Base-by-base conservation (phyloP, 2,113 vertebrate genomes). In the Apteryx mantelli region DNA sequence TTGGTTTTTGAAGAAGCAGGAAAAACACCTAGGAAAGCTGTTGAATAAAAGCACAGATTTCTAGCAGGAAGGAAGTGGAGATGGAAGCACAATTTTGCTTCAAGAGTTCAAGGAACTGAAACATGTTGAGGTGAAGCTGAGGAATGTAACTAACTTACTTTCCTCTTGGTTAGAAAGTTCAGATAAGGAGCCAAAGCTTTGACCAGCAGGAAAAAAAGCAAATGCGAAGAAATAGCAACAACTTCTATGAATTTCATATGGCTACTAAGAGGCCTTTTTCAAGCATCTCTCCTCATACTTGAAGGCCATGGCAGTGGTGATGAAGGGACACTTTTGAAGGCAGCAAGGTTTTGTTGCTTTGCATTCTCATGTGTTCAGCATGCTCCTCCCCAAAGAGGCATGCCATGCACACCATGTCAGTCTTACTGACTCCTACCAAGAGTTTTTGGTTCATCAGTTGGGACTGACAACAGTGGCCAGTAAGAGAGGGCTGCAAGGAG, bases 381-480 rank as follows among this genome's bases (percentile, higher is more conserved):
- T 7, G 6, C 42, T 83, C 36, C 42, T 48, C 34, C 13, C 32
- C 52, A 1, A 6, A 25, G 5, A 69, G 38, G 38, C 15, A 38
- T 34, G 44, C n/a, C 36, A 38, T 17, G 13, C 0, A 4, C 36
- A 38, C 36, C 36, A 38, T 7, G 36, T 21, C 30, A 20, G 32
- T n/a, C 19, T 34, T 60, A 7, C 0, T 5, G 3, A 10, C 18
- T 40, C 66, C 36, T 48, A 11, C 24, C 8, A 1, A 1, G n/a
- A 38, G 14, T 9, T 81, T 40, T 32, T 52, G 46, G 56, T 22
- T 70, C 9, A 15, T 5, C 13, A 38, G 21, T 6, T 22, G 58
- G 63, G 5, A 38, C 0, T 4, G 18, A 26, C 25, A 71, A 34
- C 7, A 0, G 1, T 4, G 38, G 44, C 11, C 66, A 19, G 16